Evolutionary conservation across 2,113 vertebrate genomes (phyloP), one percentile per base, ranked within the genome.

Genomic region (Pimephales promelas): DNA sequence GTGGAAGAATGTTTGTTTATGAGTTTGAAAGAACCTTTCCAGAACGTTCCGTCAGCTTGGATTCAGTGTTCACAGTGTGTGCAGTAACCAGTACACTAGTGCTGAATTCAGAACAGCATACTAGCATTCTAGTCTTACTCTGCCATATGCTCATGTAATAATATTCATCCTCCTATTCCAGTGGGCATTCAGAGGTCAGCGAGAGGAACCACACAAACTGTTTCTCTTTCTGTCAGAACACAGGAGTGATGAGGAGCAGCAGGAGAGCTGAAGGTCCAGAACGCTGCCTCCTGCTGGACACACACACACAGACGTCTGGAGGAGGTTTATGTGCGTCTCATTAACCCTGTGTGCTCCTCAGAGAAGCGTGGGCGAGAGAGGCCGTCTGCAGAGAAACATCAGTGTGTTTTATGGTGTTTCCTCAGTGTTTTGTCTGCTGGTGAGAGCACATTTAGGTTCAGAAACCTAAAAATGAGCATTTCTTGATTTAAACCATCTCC

Each of bases 341-440:
- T 87, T 87, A 87, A 74, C 79, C 72, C 72, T 10, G 8, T 59
- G 57, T 78, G 61, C 31, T 79, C 64, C 47, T 34, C 71, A 77
- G 40, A 81, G 45, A 2, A 3, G 40, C 49, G 61, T 78, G 66
- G 83, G 57, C 49, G 28, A 45, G 73, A 24, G 74, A 72, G 22
- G 24, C 16, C 43, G 73, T 76, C 82, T 54, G 26, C 4, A 45
- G 70, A 79, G 36, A 20, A 76, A 43, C 59, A 56, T 82, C 74
- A 8, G 26, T 14, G 22, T 47, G 24, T 34, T 34, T 66, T 18
- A 34, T 5, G 5, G 3, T 54, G 0, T 20, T 54, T 54, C 49
- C 16, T n/a, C 22, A 57, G 56, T 36, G 62, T 10, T 20, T 34
- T 36, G 31, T 36, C 31, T 64, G 61, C 28, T 64, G 61, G 24